Percentiles rank a stretch among this genome's conserved stretches.
Evolutionary conservation across 1,140 invertebrate species (phyloP).

Genomic region (Penaeus vannamei): DNA sequence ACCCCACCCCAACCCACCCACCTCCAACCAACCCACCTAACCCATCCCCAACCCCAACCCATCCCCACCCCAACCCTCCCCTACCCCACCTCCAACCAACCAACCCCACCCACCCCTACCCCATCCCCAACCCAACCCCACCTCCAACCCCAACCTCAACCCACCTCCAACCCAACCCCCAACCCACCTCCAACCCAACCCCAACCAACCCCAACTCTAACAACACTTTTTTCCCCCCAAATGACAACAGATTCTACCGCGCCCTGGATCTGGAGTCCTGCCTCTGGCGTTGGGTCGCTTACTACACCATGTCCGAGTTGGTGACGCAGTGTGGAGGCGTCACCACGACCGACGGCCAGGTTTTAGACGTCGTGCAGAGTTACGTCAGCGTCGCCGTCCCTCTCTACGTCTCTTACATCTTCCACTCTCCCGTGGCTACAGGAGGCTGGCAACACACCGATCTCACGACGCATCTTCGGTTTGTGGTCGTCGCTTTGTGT

Average conservation of each 20-base stretch:
- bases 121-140: too few species aligned
- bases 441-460: conserved; percentile 72
- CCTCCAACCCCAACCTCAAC: too few species aligned
- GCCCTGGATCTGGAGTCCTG: conserved; percentile 72
- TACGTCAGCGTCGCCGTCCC: conserved; percentile 71
- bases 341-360: conserved; percentile 70
- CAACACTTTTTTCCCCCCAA: too few species aligned
- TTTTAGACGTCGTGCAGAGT: conserved; percentile 69
- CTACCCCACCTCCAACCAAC: too few species aligned
- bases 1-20: too few species aligned
- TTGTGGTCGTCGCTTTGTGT: not conserved
- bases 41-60: too few species aligned
- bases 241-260: conserved; percentile 69
- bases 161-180: too few species aligned
- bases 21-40: too few species aligned
- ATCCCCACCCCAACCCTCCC: too few species aligned
- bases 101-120: too few species aligned
- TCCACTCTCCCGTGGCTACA: conserved; percentile 70
- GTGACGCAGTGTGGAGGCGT: conserved; percentile 71
- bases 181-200: too few species aligned
- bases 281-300: conserved; percentile 72
- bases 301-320: conserved; percentile 72
- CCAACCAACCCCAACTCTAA: too few species aligned
- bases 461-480: conserved; percentile 70
- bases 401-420: conserved; percentile 72